Evolutionary conservation across 2,888 invertebrate species (phyloP).

Genomic region (Cordilura impudica): DNA sequence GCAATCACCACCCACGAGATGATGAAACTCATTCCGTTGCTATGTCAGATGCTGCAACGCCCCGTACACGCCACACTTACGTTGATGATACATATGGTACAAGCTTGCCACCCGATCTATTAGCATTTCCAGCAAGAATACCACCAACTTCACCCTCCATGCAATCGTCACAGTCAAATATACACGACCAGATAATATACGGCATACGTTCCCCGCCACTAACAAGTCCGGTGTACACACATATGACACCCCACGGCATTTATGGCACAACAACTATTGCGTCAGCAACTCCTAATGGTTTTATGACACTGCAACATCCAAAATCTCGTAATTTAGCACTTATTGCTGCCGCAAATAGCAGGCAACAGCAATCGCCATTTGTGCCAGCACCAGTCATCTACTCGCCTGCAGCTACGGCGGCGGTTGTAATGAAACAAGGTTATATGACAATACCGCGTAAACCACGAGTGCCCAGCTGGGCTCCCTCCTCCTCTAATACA

Average conservation of each 20-base stretch:
- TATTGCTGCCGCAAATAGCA: conserved; percentile 73
- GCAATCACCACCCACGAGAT: conserved; percentile 76
- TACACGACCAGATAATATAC: conserved; percentile 79
- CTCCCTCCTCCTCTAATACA: conserved; percentile 81
- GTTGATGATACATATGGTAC: conserved; percentile 79
- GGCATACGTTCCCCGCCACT: conserved; percentile 75
- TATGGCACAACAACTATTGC: conserved; percentile 81
- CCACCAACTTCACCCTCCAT: conserved; percentile 87
- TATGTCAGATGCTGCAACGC: conserved; percentile 80
- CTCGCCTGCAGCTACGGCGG: conserved; percentile 76
- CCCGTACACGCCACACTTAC: conserved; percentile 78
- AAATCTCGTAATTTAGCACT: conserved; percentile 77
- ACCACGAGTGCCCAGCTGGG: conserved; percentile 90
- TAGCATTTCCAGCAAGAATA: conserved; percentile 86
- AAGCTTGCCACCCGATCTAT: conserved; percentile 88
- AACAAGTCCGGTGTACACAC: conserved; percentile 82
- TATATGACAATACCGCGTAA: conserved; percentile 92
- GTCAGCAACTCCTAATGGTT: conserved; percentile 80
- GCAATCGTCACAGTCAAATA: conserved; percentile 87
- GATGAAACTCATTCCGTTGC: conserved; percentile 85
- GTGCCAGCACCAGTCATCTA: conserved; percentile 84
- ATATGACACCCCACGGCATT: conserved; percentile 77
- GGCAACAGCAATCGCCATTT: conserved; percentile 86
- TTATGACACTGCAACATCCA: conserved; percentile 90
- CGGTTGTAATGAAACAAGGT: conserved; percentile 82